phyloP scores from a whole-genome alignment of 2,888 invertebrate genomes.

The Eulithis testata region DNA sequence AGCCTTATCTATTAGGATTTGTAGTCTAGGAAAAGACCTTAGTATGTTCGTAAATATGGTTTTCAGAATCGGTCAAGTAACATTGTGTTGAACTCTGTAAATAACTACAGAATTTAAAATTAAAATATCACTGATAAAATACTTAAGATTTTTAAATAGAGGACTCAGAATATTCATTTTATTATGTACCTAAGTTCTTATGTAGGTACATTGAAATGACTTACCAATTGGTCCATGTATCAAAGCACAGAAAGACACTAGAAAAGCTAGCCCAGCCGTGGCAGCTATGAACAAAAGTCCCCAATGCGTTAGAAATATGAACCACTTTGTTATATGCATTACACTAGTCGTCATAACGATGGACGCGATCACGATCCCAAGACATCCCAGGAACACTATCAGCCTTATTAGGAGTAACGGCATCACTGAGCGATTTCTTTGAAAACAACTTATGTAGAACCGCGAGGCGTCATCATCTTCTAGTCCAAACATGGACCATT shows the following conservation, averaged over 20 bases:
- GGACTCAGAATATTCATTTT: too few species aligned
- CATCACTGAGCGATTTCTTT: conserved; percentile 57
- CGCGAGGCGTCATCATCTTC: conserved; percentile 61
- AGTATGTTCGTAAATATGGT: background rate
- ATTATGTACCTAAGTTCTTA: too few species aligned
- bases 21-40: background rate
- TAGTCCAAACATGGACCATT: conserved; percentile 52
- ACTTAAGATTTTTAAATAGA: background rate
- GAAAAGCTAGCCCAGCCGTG: conserved; percentile 58
- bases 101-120: too few species aligned
- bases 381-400: conserved; percentile 60
- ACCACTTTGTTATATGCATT: conserved; percentile 54
- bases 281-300: conserved; percentile 63
- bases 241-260: conserved; percentile 57
- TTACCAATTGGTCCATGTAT: conserved; percentile 63
- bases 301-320: conserved; percentile 75
- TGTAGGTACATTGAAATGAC: conserved; percentile 39
- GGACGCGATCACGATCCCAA: conserved; percentile 60
- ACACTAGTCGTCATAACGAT: conserved; percentile 46
- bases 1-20: background rate
- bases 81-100: too few species aligned
- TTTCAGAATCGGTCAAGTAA: too few species aligned
- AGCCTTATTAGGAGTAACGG: conserved; percentile 60
- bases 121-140: background rate
- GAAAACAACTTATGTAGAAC: conserved; percentile 65